Base-by-base conservation (phyloP, 2,888 invertebrate genomes). In the Tanaodytes sp. region DNA sequence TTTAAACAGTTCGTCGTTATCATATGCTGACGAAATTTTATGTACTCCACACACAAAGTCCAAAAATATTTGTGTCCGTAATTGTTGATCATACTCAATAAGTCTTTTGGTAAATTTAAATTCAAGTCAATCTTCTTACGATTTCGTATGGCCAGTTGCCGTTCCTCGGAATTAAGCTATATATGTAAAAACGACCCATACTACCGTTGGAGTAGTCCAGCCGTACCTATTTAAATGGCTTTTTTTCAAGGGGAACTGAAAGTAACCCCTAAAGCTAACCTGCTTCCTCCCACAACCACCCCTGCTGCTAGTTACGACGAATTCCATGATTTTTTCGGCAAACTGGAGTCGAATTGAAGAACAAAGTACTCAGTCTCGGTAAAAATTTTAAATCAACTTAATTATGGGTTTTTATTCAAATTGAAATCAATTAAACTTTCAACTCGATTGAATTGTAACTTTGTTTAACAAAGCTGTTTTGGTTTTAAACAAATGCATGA, bases 211-310 rank as follows among this genome's bases (percentile, higher is more conserved):
- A 73, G 72, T 71, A 74, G 78, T 77, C 79, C 79, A 77, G 79
- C 80, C 78, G 79, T 82, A 80, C 80, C 82, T 82, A 83, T 83
- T 83, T 83, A 83, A 82, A 83, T 82, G 79, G 81, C 82, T 82
- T 83, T 81, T 80, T 82, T 80, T 76, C 76, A 78, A 81, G 82
- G 82, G 81, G 79, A 80, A 72, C 73, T 73, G 68, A 75, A 75
- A 78, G 73, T 75, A 79, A 76, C 73, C 76, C 77, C 74, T 68
- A 49, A 66, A 54, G 45, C 65, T 54, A 67, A 76, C 78, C 77
- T 76, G 67, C 70, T 63, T 65, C 54, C 45, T 40, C 71, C 65
- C 57, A 66, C 71, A 69, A 63, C 55, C 63, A 51, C 43, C 74
- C 61, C 49, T 52, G 68, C 63, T 70, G 73, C 75, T 76, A 81